These are phyloP conservation scores for Leucania comma DNA, from an alignment of 2,888 invertebrate genomes.

Conservation along the genomic window DNA sequence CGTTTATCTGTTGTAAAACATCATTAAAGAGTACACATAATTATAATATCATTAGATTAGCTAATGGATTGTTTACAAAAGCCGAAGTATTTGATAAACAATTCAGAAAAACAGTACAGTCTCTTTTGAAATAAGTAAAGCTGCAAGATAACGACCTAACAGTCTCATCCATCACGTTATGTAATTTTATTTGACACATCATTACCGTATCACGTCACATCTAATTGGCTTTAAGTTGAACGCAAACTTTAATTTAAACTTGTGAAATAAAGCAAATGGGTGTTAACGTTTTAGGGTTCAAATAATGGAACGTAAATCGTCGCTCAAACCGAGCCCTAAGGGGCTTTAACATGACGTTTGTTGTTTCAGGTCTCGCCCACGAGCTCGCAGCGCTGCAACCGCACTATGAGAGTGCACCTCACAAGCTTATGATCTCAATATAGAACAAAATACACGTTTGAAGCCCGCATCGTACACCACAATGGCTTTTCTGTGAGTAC, in stretches of 20 bases:
- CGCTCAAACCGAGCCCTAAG: constrained; percentile 43
- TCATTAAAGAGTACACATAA: background rate
- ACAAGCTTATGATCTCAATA: constrained; percentile 84
- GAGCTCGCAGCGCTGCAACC: constrained; percentile 76
- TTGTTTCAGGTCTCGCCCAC: constrained; percentile 86
- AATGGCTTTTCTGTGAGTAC: constrained; percentile 89
- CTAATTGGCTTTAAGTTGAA: constrained; percentile 32
- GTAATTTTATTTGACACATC: constrained; percentile 39
- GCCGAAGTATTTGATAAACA: constrained; percentile 12
- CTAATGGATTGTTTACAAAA: background rate
- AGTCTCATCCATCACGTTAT: constrained; percentile 33
- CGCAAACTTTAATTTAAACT: constrained; percentile 11
- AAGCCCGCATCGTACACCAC: constrained; percentile 78
- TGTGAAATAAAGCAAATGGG: constrained; percentile 16
- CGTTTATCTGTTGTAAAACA: background rate
- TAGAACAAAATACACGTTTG: constrained; percentile 76
- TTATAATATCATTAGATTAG: constrained; percentile 15
- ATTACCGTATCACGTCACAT: constrained; percentile 23
- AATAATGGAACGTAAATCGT: constrained; percentile 42
- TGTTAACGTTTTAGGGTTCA: constrained; percentile 37
- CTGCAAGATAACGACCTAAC: constrained; percentile 9
- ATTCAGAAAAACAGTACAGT: constrained; percentile 7
- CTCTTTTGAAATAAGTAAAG: constrained; percentile 14
- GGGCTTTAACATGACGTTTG: constrained; percentile 72
- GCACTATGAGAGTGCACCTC: constrained; percentile 88